These are phyloP conservation scores for Sisor rabdophorus DNA, from an alignment of 2,113 vertebrate species.

Conservation along the genomic window DNA sequence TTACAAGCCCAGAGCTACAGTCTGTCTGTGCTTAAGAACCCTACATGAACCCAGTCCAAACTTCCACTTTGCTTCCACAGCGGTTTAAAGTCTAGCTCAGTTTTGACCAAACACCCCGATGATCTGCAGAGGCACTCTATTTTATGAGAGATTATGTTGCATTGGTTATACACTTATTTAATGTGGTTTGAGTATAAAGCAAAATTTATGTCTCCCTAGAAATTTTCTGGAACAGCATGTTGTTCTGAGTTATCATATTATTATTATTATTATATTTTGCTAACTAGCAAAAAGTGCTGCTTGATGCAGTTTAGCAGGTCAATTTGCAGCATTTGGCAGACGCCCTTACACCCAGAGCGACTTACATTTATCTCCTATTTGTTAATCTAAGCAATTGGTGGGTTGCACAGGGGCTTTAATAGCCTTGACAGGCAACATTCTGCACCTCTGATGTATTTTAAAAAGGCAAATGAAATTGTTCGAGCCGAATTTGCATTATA, in stretches of 20 bases:
- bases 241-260: conserved; percentile 19
- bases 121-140: conserved; percentile 19
- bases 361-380: too few relatives aligned
- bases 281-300: conserved; percentile 19
- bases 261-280: conserved; percentile 30
- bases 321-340: too few relatives aligned
- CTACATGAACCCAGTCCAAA: conserved; percentile 56
- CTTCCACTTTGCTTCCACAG: conserved; percentile 41
- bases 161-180: neutral
- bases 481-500: too few relatives aligned
- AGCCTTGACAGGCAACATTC: too few relatives aligned
- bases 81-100: conserved; percentile 41
- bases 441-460: too few relatives aligned
- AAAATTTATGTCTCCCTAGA: conserved; percentile 5
- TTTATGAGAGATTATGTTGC: neutral
- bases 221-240: conserved; percentile 4
- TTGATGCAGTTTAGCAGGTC: conserved; percentile 12
- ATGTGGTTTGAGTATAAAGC: conserved; percentile 11
- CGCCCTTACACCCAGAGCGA: too few relatives aligned
- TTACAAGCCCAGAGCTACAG: conserved; percentile 47
- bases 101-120: conserved; percentile 25
- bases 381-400: too few relatives aligned
- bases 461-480: too few relatives aligned
- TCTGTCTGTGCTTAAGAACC: conserved; percentile 39
- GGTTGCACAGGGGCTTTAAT: too few relatives aligned